Evolutionary conservation across 2,888 invertebrate species (phyloP).

Genomic region (Cheilosia soror): DNA sequence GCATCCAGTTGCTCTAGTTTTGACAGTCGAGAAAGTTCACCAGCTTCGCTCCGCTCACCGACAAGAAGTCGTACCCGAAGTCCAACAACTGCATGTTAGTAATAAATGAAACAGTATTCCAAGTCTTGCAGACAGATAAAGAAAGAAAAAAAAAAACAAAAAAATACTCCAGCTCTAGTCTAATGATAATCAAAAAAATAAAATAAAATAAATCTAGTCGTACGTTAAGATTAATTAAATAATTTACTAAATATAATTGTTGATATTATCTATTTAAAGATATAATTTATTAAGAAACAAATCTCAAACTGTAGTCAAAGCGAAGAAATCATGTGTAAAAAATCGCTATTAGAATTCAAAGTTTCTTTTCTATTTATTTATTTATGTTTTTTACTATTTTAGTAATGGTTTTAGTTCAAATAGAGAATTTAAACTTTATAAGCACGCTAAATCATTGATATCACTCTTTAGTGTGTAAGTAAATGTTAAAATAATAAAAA

Average conservation of each 20-base stretch:
- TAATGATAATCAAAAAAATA: constrained; percentile 36
- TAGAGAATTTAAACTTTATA: constrained; percentile 56
- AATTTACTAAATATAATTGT: constrained; percentile 50
- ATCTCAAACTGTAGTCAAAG: constrained; percentile 33
- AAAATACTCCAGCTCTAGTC: constrained; percentile 55
- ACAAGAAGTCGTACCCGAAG: constrained; percentile 80
- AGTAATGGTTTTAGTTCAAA: constrained; percentile 40
- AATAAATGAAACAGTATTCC: not conserved
- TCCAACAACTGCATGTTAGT: constrained; percentile 80
- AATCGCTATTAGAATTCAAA: not conserved
- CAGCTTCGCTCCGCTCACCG: constrained; percentile 81
- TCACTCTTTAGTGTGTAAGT: constrained; percentile 52
- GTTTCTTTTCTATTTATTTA: constrained; percentile 18
- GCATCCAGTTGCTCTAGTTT: constrained; percentile 87
- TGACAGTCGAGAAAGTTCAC: constrained; percentile 84
- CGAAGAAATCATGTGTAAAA: constrained; percentile 41
- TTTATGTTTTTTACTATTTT: constrained; percentile 20
- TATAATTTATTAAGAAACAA: constrained; percentile 39
- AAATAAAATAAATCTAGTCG: constrained; percentile 34
- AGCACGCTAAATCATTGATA: constrained; percentile 65
- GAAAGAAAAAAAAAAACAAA: not conserved
- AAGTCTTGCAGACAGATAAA: constrained; percentile 13
- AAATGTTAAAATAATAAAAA: constrained; percentile 66
- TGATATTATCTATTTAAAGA: constrained; percentile 57
- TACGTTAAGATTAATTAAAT: constrained; percentile 35